Percentiles rank a stretch among this genome's conserved stretches.
These are phyloP conservation scores for Eristalis tenax DNA, from an alignment of 2,888 invertebrate genomes.

Conservation along the genomic window DNA sequence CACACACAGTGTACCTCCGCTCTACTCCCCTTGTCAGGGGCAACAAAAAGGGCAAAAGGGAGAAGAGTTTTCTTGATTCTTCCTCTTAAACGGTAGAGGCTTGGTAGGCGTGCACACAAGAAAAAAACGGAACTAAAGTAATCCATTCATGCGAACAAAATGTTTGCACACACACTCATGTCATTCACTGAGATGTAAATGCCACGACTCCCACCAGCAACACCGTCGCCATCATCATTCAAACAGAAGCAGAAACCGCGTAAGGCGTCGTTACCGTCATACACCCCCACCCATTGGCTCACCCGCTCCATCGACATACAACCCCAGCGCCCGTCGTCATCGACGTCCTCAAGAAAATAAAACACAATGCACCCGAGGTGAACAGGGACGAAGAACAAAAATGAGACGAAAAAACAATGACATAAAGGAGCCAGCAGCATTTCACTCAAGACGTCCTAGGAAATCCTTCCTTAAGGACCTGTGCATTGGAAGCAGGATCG, in stretches of 20 bases:
- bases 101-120: constrained; percentile 7
- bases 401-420: constrained; percentile 29
- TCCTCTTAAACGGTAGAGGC: neutral
- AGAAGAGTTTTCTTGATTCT: constrained; percentile 34
- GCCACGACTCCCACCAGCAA: neutral
- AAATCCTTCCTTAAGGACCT: constrained; percentile 59
- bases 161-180: constrained; percentile 52
- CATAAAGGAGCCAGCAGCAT: constrained; percentile 39
- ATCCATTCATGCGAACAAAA: constrained; percentile 48
- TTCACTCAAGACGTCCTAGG: constrained; percentile 43
- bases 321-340: neutral
- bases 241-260: neutral
- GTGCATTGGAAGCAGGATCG: constrained; percentile 46
- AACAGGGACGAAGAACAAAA: neutral
- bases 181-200: constrained; percentile 61
- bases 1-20: neutral
- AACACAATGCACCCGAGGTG: constrained; percentile 25
- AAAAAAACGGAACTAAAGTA: neutral
- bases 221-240: neutral
- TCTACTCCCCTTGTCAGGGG: neutral
- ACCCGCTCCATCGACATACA: neutral
- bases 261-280: neutral
- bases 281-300: neutral
- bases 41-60: constrained; percentile 7
- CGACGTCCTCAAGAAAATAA: too few relatives aligned